A percentile compares a stretch with the other conserved stretches of the same genome.
Evolutionary conservation across 2,113 vertebrate species (phyloP).

Genomic region (Steatornis caripensis): DNA sequence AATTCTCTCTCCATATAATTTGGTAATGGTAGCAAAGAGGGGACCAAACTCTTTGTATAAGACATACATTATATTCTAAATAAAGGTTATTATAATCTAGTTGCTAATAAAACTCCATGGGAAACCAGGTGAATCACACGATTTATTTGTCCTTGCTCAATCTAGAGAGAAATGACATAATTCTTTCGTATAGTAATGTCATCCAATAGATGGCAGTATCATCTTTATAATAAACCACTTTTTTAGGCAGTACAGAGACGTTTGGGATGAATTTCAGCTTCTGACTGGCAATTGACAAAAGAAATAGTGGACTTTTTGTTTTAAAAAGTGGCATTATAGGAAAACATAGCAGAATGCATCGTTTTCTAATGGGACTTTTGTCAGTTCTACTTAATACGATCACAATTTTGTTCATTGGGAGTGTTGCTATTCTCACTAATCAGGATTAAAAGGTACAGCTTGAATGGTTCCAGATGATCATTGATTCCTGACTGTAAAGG

Average conservation of each 20-base stretch:
- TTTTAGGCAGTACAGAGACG: neutral
- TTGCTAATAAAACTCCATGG: neutral
- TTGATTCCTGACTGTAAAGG: neutral
- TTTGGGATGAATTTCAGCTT: slow-evolving; percentile 29
- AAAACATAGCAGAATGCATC: neutral
- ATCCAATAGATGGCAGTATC: slow-evolving; percentile 64
- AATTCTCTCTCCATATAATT: neutral
- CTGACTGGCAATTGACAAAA: neutral
- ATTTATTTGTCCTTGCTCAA: neutral
- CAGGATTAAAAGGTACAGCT: neutral
- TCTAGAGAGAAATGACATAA: neutral
- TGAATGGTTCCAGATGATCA: slow-evolving; percentile 3
- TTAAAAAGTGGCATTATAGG: neutral
- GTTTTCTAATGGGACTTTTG: slow-evolving; percentile 21
- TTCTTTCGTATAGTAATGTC: neutral
- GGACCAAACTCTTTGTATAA: neutral
- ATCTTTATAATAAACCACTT: slow-evolving; percentile 28
- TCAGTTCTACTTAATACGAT: slow-evolving; percentile 18
- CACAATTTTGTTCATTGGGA: neutral
- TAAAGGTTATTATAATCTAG: neutral
- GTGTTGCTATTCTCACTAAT: neutral
- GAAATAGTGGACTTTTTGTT: slow-evolving; percentile 6
- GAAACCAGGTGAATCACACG: neutral
- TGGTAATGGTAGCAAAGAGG: neutral
- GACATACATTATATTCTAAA: neutral